Evolutionary conservation across 1,140 invertebrate species (phyloP).

Genomic region (Drosophila quadrilineata): DNA sequence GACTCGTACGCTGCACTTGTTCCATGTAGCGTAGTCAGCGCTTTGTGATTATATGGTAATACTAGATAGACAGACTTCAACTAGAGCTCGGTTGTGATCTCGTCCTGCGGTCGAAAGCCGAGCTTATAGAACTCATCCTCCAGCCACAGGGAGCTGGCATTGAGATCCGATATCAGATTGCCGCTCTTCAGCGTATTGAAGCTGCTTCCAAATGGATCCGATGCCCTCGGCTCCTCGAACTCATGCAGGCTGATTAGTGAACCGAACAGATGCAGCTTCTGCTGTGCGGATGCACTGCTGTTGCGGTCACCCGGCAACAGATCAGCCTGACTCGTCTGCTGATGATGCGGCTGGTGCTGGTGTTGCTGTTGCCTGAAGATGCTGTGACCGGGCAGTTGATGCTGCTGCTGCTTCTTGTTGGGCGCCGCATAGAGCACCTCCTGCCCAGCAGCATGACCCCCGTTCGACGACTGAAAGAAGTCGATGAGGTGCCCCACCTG

Average conservation of each 20-base stretch:
- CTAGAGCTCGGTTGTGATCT: constrained; percentile 88
- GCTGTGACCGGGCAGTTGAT: constrained; percentile 33
- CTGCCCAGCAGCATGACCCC: constrained; percentile 27
- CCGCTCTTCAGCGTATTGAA: constrained; percentile 82
- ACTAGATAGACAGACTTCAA: not conserved
- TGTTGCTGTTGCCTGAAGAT: constrained; percentile 55
- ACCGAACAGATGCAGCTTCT: constrained; percentile 79
- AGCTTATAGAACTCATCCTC: constrained; percentile 87
- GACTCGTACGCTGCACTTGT: constrained; percentile 32
- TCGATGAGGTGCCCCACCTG: constrained; percentile 86
- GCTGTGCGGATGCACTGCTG: constrained; percentile 61
- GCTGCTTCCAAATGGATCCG: constrained; percentile 83
- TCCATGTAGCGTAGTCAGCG: constrained; percentile 24
- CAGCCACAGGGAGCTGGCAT: constrained; percentile 84
- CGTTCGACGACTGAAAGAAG: constrained; percentile 83
- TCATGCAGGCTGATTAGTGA: constrained; percentile 82
- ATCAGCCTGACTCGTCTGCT: constrained; percentile 38
- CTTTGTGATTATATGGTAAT: not conserved
- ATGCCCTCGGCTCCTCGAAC: constrained; percentile 72
- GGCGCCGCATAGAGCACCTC: constrained; percentile 63
- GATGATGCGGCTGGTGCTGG: constrained; percentile 18
- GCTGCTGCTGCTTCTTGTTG: constrained; percentile 36
- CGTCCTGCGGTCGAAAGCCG: constrained; percentile 87
- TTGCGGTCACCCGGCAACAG: constrained; percentile 60
- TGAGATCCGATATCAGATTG: constrained; percentile 83